Conservation (phyloP, 2,797 vertebrate genomes). For the Psittacula derbiana region DNA sequence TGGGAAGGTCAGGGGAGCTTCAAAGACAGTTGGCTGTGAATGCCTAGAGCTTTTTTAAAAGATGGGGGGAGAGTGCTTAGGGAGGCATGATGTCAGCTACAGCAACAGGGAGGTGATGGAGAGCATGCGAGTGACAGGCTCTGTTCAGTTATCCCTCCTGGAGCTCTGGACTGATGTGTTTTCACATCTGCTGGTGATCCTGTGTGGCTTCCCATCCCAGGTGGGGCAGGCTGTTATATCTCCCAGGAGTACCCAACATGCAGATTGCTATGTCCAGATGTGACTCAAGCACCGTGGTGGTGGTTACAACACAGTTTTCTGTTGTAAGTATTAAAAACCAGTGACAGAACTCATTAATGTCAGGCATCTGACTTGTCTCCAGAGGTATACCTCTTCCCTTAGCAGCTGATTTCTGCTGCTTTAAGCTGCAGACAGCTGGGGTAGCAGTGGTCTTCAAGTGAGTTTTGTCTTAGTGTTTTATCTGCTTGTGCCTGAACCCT, state of each 20-base stretch:
- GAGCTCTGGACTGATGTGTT: neutral
- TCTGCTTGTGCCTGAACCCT: neutral
- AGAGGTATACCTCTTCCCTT: neutral
- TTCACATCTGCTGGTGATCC: neutral
- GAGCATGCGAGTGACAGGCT: neutral
- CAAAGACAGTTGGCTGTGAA: neutral
- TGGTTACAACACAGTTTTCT: neutral
- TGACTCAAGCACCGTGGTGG: neutral
- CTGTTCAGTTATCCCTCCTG: neutral
- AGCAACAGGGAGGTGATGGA: neutral
- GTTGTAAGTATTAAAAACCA: neutral
- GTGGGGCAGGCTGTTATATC: neutral
- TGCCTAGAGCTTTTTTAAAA: neutral
- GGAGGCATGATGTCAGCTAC: neutral
- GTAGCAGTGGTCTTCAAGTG: neutral
- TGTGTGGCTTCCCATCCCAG: neutral
- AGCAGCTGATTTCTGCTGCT: neutral
- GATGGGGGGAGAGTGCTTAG: neutral
- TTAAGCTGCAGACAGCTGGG: neutral
- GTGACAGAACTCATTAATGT: neutral
- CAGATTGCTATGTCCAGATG: neutral
- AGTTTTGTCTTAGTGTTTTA: neutral
- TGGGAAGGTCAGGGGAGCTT: neutral
- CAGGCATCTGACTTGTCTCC: neutral
- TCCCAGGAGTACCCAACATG: neutral